A percentile compares a stretch with the other conserved stretches of the same genome.
Evolutionary conservation across 2,113 vertebrate species (phyloP).

Genomic region (Eurystomus gularis): DNA sequence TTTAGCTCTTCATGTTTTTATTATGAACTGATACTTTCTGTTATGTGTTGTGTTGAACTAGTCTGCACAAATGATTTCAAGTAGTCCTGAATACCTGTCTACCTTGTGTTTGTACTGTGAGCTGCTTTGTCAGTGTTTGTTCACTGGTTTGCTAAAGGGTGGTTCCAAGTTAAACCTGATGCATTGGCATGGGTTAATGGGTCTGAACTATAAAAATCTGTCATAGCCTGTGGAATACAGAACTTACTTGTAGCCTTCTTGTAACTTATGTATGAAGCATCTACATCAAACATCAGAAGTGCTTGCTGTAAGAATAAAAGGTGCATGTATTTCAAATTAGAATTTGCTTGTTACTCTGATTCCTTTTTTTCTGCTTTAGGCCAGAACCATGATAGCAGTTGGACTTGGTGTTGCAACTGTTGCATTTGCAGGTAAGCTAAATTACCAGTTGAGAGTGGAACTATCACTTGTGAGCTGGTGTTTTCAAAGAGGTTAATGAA

Average conservation of each 20-base stretch:
- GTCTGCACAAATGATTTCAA: not conserved
- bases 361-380: slow-evolving; percentile 68
- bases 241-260: not conserved
- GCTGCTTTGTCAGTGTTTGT: not conserved
- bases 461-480: not conserved
- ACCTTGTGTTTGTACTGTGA: not conserved
- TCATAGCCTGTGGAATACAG: not conserved
- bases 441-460: not conserved
- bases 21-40: not conserved
- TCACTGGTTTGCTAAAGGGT: not conserved
- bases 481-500: not conserved
- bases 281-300: not conserved
- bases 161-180: not conserved
- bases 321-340: not conserved
- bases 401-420: slow-evolving; percentile 89
- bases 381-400: slow-evolving; percentile 83
- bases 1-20: not conserved
- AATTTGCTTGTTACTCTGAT: not conserved
- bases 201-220: not conserved
- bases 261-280: not conserved
- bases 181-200: accelerated
- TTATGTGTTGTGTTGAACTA: not conserved
- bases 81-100: not conserved
- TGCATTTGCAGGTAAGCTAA: slow-evolving; percentile 88
- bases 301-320: not conserved